phyloP scores from a whole-genome alignment of 2,797 vertebrate species.

The Clangula hyemalis region DNA sequence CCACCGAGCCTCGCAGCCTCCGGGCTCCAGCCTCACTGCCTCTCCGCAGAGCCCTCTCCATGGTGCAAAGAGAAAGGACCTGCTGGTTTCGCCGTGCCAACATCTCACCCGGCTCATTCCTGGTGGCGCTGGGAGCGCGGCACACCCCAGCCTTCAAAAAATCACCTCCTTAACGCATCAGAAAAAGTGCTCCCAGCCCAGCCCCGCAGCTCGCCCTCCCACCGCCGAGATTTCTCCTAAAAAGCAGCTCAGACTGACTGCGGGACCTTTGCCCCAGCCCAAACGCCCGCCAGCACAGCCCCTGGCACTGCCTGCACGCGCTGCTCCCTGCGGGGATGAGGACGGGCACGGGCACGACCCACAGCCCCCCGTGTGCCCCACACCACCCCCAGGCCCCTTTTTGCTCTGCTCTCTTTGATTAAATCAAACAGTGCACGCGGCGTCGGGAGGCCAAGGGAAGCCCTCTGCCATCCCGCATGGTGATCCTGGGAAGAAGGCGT shows the following conservation, averaged over 20 bases:
- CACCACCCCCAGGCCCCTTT: background rate
- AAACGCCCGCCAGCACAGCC: too few species aligned
- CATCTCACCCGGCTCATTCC: fast-evolving
- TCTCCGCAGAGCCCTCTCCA: background rate
- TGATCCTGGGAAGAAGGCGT: background rate
- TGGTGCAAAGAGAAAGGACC: background rate
- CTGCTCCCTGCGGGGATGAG: too few species aligned
- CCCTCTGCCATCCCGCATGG: fast-evolving
- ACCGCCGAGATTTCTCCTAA: too few species aligned
- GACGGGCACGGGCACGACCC: too few species aligned
- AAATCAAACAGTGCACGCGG: background rate
- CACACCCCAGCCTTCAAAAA: background rate
- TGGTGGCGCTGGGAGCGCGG: background rate
- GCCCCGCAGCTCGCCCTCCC: too few species aligned
- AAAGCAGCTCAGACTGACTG: too few species aligned
- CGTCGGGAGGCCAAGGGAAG: background rate
- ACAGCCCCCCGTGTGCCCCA: too few species aligned
- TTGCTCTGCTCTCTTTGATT: background rate
- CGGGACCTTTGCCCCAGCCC: too few species aligned
- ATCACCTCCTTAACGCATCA: background rate
- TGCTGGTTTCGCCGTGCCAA: background rate
- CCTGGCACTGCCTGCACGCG: too few species aligned
- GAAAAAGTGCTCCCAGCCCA: background rate
- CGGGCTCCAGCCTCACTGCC: background rate
- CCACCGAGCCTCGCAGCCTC: too few species aligned